These are phyloP conservation scores for Wasmannia auropunctata DNA, from an alignment of 1,140 invertebrate genomes.

Conservation along the genomic window DNA sequence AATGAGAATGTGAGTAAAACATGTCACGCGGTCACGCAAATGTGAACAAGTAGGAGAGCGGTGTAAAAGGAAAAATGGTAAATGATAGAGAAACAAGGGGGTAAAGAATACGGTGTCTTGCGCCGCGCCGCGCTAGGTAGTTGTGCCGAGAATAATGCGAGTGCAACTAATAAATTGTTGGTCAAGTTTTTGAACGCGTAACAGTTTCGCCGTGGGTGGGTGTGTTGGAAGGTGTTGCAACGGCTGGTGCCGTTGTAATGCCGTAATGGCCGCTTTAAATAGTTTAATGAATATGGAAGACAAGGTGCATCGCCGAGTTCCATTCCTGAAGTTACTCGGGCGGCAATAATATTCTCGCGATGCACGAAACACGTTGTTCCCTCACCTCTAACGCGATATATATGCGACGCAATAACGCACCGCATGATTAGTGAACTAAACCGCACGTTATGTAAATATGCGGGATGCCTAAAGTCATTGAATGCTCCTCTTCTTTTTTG, in stretches of 20 bases:
- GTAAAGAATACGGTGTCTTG: not conserved
- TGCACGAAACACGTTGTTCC: constrained; percentile 18
- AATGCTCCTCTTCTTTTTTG: not conserved
- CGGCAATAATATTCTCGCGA: constrained; percentile 16
- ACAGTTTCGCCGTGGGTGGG: not conserved
- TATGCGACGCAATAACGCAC: not conserved
- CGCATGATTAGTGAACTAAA: not conserved
- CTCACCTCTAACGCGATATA: not conserved
- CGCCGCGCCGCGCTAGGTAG: too few relatives aligned
- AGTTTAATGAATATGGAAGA: constrained; percentile 35
- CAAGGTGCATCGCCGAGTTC: constrained; percentile 20
- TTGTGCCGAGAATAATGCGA: not conserved
- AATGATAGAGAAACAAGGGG: not conserved
- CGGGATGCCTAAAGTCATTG: not conserved
- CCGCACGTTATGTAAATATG: not conserved
- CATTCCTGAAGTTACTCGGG: constrained; percentile 24
- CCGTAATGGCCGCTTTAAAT: constrained; percentile 30
- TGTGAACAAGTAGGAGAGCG: not conserved
- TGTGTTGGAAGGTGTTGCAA: not conserved
- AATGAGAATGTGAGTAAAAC: not conserved
- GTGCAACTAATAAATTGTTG: constrained; percentile 17
- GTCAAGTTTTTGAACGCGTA: constrained; percentile 27
- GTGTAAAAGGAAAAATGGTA: not conserved
- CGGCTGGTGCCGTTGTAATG: constrained; percentile 17
- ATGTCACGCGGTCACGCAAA: constrained; percentile 18